Conservation (phyloP, 2,888 invertebrate species). For the Acleris laterana region DNA sequence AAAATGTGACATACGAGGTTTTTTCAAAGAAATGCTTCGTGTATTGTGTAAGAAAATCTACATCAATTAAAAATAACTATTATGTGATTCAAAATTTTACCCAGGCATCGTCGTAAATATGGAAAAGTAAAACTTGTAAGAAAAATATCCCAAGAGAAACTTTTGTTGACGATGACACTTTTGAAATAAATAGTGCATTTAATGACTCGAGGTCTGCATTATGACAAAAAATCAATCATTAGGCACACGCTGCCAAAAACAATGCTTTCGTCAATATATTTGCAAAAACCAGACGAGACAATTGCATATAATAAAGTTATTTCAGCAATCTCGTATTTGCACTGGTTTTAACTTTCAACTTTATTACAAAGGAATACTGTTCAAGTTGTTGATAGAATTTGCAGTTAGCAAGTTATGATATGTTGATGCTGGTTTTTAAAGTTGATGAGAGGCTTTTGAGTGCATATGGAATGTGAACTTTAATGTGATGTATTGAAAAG, state of each 20-base stretch:
- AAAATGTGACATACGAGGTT: too few relatives aligned
- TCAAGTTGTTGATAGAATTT: neutral
- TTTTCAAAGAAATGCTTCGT: too few relatives aligned
- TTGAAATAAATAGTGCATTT: slow-evolving; percentile 33
- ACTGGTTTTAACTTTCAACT: neutral
- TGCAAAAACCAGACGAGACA: slow-evolving; percentile 20
- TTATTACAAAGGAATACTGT: neutral
- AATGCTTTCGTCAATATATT: slow-evolving; percentile 31
- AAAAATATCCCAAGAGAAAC: neutral
- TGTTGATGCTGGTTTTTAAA: neutral
- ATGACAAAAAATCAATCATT: slow-evolving; percentile 35
- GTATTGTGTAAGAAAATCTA: too few relatives aligned
- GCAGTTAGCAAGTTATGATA: neutral
- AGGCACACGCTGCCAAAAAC: slow-evolving; percentile 35
- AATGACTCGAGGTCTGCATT: slow-evolving; percentile 27
- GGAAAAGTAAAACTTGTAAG: too few relatives aligned
- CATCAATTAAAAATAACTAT: too few relatives aligned
- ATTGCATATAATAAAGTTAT: slow-evolving; percentile 9
- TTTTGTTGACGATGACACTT: slow-evolving; percentile 4
- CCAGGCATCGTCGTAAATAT: too few relatives aligned
- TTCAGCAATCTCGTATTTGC: neutral
- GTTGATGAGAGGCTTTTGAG: neutral
- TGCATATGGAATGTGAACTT: too few relatives aligned
- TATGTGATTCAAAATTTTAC: too few relatives aligned
- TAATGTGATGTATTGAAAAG: too few relatives aligned